These are phyloP conservation scores for Crocuta crocuta DNA, from an alignment of 2,113 vertebrate species.

Conservation along the genomic window DNA sequence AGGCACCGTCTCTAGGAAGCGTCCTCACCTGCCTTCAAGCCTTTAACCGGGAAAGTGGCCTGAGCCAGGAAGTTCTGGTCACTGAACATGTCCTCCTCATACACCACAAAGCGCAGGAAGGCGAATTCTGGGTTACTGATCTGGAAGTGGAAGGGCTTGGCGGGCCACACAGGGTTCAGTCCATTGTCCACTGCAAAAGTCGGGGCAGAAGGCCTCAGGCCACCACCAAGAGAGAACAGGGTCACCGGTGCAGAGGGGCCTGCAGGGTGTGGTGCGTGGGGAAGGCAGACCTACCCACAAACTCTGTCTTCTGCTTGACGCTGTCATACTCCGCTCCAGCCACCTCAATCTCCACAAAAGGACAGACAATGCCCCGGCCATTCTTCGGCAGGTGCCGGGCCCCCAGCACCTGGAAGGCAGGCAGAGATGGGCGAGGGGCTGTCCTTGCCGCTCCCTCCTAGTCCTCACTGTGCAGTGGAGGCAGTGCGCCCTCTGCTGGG, in stretches of 20 bases:
- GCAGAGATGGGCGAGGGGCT: not conserved
- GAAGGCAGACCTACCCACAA: conserved; percentile 90
- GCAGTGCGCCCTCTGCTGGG: conserved; percentile 76
- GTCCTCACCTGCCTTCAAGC: conserved; percentile 94
- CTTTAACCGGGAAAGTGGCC: conserved; percentile 95
- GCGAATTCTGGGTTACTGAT: conserved; percentile 95
- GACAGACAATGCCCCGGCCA: conserved; percentile 96
- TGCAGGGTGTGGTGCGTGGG: not conserved
- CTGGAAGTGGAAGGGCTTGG: conserved; percentile 94
- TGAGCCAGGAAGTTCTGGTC: conserved; percentile 99
- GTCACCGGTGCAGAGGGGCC: not conserved
- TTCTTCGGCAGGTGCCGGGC: conserved; percentile 98
- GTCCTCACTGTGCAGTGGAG: not conserved
- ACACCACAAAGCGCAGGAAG: conserved; percentile 97
- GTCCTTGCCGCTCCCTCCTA: not conserved
- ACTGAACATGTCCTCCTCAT: conserved; percentile 99
- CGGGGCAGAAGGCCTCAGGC: conserved; percentile 21
- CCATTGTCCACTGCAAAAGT: conserved; percentile 94
- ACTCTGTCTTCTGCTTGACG: conserved; percentile 96
- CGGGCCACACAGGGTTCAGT: conserved; percentile 95
- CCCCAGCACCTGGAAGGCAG: conserved; percentile 91
- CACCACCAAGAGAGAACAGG: accelerated
- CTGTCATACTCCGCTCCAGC: conserved; percentile 97
- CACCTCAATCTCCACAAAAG: conserved; percentile 97
- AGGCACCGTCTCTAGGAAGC: not conserved